Evolutionary conservation across 2,113 vertebrate species (phyloP).

Genomic region (Phyllostomus discolor): DNA sequence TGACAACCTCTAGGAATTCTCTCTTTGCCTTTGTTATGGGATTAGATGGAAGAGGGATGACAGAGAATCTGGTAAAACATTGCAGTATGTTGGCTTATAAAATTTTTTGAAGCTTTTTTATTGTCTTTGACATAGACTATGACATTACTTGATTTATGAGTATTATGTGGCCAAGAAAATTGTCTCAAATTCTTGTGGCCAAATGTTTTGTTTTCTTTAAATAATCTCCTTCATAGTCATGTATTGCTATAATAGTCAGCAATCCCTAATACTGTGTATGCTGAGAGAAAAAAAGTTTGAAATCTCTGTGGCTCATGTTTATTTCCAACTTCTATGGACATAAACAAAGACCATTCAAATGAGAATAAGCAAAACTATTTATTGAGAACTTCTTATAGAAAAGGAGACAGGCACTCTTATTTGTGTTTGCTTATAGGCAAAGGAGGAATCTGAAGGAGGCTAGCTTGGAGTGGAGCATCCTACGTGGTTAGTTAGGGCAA

Average conservation of each 20-base stretch:
- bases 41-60: not conserved
- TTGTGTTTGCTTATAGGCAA: not conserved
- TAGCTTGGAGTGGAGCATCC: not conserved
- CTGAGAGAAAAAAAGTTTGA: not conserved
- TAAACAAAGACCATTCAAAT: not conserved
- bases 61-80: not conserved
- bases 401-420: not conserved
- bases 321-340: not conserved
- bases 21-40: not conserved
- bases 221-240: not conserved
- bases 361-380: not conserved
- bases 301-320: not conserved
- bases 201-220: not conserved
- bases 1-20: not conserved
- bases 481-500: not conserved
- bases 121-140: not conserved
- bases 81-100: not conserved
- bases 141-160: not conserved
- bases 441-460: not conserved
- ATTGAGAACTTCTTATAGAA: not conserved
- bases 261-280: not conserved
- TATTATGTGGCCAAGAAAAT: not conserved
- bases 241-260: not conserved
- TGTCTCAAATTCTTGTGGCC: not conserved
- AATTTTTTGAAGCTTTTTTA: not conserved